Percentiles rank a stretch among this genome's conserved stretches.
phyloP scores from a whole-genome alignment of 2,113 vertebrate genomes.

The Phyllostomus hastatus region DNA sequence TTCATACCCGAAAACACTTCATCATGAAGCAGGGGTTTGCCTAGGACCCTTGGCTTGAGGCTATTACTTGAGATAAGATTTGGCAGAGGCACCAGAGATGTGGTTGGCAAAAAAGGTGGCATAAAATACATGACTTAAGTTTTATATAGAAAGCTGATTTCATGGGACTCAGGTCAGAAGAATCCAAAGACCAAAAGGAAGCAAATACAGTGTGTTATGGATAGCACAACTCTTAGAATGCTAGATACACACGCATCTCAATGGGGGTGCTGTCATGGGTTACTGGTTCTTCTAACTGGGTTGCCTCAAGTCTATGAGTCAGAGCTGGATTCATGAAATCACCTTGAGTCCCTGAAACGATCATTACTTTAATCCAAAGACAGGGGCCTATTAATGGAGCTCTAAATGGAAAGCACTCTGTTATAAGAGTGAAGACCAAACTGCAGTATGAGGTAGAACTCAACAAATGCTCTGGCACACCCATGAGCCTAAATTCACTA shows the following conservation, averaged over 20 bases:
- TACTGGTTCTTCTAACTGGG: background rate
- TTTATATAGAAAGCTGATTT: background rate
- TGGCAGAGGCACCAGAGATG: background rate
- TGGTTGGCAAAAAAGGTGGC: background rate
- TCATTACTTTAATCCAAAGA: background rate
- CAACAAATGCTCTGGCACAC: background rate
- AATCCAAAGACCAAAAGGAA: constrained; percentile 35
- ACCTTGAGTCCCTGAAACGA: background rate
- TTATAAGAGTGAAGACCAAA: background rate
- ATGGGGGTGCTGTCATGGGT: background rate
- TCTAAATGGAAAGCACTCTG: background rate
- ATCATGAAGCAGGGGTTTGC: background rate
- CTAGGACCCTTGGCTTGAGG: background rate
- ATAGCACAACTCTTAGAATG: background rate
- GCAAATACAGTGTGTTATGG: background rate
- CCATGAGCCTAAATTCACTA: background rate
- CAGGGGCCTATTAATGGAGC: background rate
- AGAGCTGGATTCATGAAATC: background rate
- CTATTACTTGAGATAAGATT: background rate
- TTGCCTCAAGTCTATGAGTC: background rate
- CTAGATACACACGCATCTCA: background rate
- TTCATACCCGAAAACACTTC: background rate
- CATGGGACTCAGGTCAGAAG: background rate
- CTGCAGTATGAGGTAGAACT: background rate
- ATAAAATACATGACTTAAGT: background rate